Conservation (phyloP, 2,888 invertebrate species). For the Rosalia funebris region DNA sequence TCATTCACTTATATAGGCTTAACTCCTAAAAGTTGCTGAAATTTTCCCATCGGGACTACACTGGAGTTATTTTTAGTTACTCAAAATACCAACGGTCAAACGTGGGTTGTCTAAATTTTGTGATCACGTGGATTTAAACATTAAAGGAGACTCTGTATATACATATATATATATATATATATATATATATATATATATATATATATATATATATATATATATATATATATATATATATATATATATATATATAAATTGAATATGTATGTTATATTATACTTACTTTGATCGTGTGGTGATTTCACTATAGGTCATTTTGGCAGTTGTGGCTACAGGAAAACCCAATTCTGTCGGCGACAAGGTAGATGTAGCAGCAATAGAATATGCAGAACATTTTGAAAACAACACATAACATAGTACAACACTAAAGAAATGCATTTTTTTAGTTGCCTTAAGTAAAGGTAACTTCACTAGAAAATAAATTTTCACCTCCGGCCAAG, state of each 20-base stretch:
- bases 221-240: too few relatives aligned
- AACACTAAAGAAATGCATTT: constrained; percentile 33
- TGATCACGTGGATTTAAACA: too few relatives aligned
- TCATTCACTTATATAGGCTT: too few relatives aligned
- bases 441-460: constrained; percentile 1
- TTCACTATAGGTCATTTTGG: constrained; percentile 31
- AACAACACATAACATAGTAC: constrained; percentile 38
- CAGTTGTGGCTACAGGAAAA: constrained; percentile 54
- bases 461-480: constrained; percentile 16
- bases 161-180: too few relatives aligned
- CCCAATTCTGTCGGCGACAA: constrained; percentile 26
- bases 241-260: neutral
- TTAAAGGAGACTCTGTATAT: too few relatives aligned
- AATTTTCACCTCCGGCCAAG: constrained; percentile 47
- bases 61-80: too few relatives aligned
- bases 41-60: too few relatives aligned
- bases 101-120: too few relatives aligned
- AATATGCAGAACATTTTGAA: constrained; percentile 32
- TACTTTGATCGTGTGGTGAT: constrained; percentile 49
- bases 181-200: too few relatives aligned
- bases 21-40: too few relatives aligned
- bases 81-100: too few relatives aligned
- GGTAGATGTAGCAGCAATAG: constrained; percentile 37
- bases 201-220: too few relatives aligned
- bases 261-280: constrained; percentile 24